A percentile compares a stretch with the other conserved stretches of the same genome.
Conservation (phyloP, 2,113 vertebrate species). For the Turnix velox region DNA sequence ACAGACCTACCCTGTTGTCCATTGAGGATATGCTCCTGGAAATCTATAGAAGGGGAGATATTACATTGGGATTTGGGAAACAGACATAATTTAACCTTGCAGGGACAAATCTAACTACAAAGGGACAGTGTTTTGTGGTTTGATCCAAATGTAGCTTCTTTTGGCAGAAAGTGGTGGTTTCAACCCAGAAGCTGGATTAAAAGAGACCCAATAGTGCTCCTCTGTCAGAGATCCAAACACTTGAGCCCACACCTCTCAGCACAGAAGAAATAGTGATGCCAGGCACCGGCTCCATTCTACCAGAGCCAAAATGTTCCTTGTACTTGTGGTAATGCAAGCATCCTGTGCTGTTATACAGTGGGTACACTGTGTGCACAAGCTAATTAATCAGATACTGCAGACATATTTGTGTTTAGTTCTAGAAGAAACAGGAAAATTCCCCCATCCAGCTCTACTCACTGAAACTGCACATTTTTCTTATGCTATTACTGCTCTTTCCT, state of each 20-base stretch:
- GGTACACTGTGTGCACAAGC: background rate
- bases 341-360: background rate
- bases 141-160: too few species aligned
- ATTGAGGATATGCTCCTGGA: background rate
- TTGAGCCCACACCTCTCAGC: background rate
- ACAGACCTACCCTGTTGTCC: background rate
- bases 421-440: background rate
- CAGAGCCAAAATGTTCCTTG: background rate
- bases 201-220: too few species aligned
- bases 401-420: background rate
- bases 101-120: background rate
- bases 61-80: background rate
- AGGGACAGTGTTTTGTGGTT: background rate
- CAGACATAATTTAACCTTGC: background rate
- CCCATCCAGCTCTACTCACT: background rate
- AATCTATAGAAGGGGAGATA: background rate
- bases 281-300: background rate
- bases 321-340: background rate
- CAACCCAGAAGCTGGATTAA: too few species aligned
- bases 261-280: background rate
- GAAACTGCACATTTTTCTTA: background rate
- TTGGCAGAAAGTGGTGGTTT: too few species aligned
- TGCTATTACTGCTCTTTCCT: background rate
- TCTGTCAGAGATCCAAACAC: too few species aligned
- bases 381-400: background rate